Conservation (phyloP, 2,113 vertebrate genomes). For the Lucifuga dentata region DNA sequence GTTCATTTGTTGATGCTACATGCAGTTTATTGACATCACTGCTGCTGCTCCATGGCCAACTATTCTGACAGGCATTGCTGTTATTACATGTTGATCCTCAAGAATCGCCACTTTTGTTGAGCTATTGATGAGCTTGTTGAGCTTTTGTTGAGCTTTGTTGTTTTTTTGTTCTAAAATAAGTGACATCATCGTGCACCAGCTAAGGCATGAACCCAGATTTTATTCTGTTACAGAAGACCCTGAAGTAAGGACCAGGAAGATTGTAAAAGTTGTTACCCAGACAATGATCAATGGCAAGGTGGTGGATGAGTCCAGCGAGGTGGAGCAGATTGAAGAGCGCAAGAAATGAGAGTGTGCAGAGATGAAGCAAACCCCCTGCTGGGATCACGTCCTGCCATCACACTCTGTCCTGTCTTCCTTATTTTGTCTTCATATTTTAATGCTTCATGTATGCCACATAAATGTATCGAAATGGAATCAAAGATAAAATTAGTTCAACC, state of each 20-base stretch:
- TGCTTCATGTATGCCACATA: conserved; percentile 1
- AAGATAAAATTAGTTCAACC: not conserved
- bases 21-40: too few species aligned
- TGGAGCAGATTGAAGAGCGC: conserved; percentile 83
- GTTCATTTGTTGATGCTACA: too few species aligned
- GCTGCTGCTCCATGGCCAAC: too few species aligned
- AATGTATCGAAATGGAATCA: not conserved
- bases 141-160: too few species aligned
- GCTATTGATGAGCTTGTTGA: too few species aligned
- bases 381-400: not conserved
- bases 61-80: too few species aligned
- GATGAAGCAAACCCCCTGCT: conserved; percentile 14
- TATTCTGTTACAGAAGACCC: conserved; percentile 77
- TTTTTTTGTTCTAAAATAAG: too few species aligned
- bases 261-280: conserved; percentile 86
- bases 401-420: not conserved
- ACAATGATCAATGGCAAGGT: conserved; percentile 86
- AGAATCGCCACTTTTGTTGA: too few species aligned
- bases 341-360: conserved; percentile 73
- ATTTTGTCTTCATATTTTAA: not conserved
- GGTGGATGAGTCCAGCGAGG: conserved; percentile 84
- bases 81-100: too few species aligned
- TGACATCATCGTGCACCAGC: too few species aligned
- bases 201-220: not conserved
- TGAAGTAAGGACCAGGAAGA: conserved; percentile 84